phyloP scores from a whole-genome alignment of 1,140 invertebrate species.

The Drosophila bipectinata region DNA sequence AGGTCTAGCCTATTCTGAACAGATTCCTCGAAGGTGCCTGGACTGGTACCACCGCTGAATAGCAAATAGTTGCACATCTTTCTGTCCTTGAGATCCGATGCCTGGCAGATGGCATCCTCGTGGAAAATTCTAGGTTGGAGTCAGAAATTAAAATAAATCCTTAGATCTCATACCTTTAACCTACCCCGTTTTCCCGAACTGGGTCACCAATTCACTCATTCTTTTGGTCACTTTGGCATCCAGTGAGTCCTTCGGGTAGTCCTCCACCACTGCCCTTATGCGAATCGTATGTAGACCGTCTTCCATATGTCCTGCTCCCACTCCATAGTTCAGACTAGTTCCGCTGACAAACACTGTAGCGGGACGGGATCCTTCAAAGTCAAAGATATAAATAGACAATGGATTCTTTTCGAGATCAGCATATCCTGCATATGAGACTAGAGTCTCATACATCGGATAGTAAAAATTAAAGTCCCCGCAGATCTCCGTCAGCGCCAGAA shows the following conservation, averaged over 20 bases:
- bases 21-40: slow-evolving; percentile 24
- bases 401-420: slow-evolving; percentile 44
- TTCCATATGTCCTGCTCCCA: slow-evolving; percentile 65
- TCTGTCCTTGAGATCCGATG: slow-evolving; percentile 17
- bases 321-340: slow-evolving; percentile 4
- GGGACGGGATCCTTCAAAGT: slow-evolving; percentile 19
- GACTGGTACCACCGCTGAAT: slow-evolving; percentile 7
- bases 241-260: slow-evolving; percentile 37
- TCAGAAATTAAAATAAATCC: not conserved
- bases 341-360: not conserved
- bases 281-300: slow-evolving; percentile 60
- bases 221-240: slow-evolving; percentile 38
- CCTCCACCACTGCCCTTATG: slow-evolving; percentile 16
- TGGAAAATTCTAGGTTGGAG: slow-evolving; percentile 10
- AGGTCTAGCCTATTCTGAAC: slow-evolving; percentile 25
- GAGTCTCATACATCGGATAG: slow-evolving; percentile 45
- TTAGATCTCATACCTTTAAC: not conserved
- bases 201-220: slow-evolving; percentile 27
- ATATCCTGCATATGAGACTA: slow-evolving; percentile 48
- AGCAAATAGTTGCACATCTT: slow-evolving; percentile 47
- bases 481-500: slow-evolving; percentile 28
- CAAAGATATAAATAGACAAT: slow-evolving; percentile 52
- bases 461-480: slow-evolving; percentile 56
- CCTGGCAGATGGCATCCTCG: slow-evolving; percentile 19
- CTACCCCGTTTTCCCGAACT: slow-evolving; percentile 62